Conservation (phyloP, 2,113 vertebrate species). For the Natator depressus region DNA sequence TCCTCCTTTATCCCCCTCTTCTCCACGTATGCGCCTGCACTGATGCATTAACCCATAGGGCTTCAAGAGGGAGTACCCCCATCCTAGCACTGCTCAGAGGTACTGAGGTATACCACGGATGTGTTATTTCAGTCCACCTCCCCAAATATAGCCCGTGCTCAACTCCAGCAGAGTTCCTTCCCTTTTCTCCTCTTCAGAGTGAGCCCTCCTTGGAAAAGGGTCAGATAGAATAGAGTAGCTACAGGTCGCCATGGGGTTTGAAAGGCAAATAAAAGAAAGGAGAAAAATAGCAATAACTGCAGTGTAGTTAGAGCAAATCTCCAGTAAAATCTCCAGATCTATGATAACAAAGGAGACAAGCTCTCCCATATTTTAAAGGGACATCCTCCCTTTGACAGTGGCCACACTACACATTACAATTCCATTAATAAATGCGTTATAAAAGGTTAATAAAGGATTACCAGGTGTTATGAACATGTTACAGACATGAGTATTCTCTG, state of each 20-base stretch:
- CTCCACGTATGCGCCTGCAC: background rate
- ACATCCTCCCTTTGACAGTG: background rate
- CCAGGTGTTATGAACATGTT: background rate
- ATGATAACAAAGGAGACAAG: background rate
- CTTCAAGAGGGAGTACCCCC: background rate
- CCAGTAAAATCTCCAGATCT: background rate
- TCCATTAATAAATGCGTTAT: background rate
- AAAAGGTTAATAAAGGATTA: background rate
- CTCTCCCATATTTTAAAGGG: background rate
- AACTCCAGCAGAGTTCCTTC: background rate
- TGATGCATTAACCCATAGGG: background rate
- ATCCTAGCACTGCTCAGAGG: background rate
- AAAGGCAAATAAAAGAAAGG: background rate
- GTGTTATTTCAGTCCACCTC: background rate
- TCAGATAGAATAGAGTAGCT: too few species aligned
- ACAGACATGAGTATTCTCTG: background rate
- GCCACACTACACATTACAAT: background rate
- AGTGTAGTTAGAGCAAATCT: background rate
- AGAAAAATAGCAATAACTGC: rapidly evolving
- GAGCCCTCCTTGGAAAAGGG: background rate
- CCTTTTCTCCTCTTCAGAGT: rapidly evolving
- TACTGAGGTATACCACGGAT: background rate
- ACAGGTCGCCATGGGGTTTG: background rate
- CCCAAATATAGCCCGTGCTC: background rate
- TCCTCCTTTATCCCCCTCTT: rapidly evolving